Conservation (phyloP, 53 echinoderm and acorn worm genomes). For the Astropecten irregularis region DNA sequence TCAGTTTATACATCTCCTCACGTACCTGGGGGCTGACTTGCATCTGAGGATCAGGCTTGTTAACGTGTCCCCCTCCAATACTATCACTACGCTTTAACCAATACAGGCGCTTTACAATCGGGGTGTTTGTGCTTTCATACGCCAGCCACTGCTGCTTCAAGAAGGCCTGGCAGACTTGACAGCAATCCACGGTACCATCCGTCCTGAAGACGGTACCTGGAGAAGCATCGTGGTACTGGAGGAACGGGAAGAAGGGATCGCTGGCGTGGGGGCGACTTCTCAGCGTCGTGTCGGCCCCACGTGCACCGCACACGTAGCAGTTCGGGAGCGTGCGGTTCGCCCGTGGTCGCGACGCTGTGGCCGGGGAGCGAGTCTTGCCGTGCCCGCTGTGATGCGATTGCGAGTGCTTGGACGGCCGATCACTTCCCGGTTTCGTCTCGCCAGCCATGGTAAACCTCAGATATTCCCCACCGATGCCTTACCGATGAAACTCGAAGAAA, state of each 20-base stretch:
- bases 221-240: constrained; percentile 91
- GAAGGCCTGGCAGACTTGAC: constrained; percentile 93
- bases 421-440: constrained; percentile 29
- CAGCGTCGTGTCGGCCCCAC: constrained; percentile 82
- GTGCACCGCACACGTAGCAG: constrained; percentile 97
- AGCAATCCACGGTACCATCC: constrained; percentile 83
- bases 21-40: constrained; percentile 68
- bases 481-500: neutral
- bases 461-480: neutral
- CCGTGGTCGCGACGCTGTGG: constrained; percentile 20
- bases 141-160: constrained; percentile 93
- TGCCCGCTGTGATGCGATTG: neutral
- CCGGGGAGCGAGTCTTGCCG: constrained; percentile 33
- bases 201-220: constrained; percentile 67
- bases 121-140: constrained; percentile 91
- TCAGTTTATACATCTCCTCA: constrained; percentile 81
- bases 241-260: constrained; percentile 96
- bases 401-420: constrained; percentile 25
- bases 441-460: constrained; percentile 23
- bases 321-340: constrained; percentile 23
- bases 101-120: constrained; percentile 92
- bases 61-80: constrained; percentile 55
- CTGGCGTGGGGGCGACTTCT: constrained; percentile 82
- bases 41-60: constrained; percentile 76
- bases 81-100: constrained; percentile 93